A percentile compares a stretch with the other conserved stretches of the same genome.
phyloP scores from a whole-genome alignment of 2,888 invertebrate species.

The Erebia aethiops region DNA sequence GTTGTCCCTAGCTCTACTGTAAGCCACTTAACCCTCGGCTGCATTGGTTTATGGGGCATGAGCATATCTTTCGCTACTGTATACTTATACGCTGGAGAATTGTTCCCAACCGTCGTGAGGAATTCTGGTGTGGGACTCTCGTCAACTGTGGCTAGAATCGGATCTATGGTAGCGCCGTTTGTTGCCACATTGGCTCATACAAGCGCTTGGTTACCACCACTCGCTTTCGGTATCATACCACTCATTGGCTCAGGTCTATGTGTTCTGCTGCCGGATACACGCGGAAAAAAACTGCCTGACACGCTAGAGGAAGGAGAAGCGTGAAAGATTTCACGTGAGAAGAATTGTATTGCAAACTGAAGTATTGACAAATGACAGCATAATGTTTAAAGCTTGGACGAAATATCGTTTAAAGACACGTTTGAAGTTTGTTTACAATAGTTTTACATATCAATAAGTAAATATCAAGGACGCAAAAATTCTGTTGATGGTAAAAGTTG shows the following conservation, averaged over 20 bases:
- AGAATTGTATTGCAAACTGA: background rate
- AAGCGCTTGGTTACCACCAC: conserved; percentile 85
- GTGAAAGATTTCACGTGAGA: conserved; percentile 39
- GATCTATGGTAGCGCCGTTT: conserved; percentile 93
- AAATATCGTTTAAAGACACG: background rate
- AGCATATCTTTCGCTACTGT: conserved; percentile 93
- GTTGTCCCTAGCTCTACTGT: conserved; percentile 77
- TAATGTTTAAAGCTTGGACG: background rate
- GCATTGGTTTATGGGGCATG: conserved; percentile 90
- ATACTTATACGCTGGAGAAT: conserved; percentile 93
- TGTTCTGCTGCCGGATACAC: conserved; percentile 89
- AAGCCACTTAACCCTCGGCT: conserved; percentile 84
- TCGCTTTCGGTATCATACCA: conserved; percentile 88
- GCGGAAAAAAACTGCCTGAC: conserved; percentile 89
- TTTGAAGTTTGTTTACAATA: conserved; percentile 1
- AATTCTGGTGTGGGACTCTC: conserved; percentile 94
- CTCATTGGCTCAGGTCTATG: conserved; percentile 87
- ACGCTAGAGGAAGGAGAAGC: conserved; percentile 91
- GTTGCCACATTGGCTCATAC: conserved; percentile 86
- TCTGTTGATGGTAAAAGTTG: background rate
- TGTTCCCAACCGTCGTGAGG: conserved; percentile 94
- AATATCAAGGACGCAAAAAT: background rate
- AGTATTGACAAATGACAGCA: conserved; percentile 15
- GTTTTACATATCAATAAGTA: conserved; percentile 15
- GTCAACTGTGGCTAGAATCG: conserved; percentile 92